Conservation (phyloP, 1,140 invertebrate genomes). For the Elysia chlorotica region DNA sequence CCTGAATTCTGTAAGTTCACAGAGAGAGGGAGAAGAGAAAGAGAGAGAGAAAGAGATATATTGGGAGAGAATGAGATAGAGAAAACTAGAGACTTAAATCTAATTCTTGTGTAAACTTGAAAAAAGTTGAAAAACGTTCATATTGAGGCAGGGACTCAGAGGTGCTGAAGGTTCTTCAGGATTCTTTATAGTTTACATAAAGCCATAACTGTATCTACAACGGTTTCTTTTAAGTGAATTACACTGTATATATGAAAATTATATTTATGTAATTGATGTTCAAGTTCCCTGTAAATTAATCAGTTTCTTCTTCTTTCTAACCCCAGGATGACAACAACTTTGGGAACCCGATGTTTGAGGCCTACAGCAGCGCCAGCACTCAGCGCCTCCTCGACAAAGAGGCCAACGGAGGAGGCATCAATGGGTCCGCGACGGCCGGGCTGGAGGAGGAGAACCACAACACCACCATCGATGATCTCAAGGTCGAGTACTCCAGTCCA, state of each 20-base stretch:
- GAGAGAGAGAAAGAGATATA: too few species aligned
- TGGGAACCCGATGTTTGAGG: constrained; percentile 84
- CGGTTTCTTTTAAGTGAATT: background rate
- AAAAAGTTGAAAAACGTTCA: too few species aligned
- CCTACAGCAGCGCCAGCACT: constrained; percentile 70
- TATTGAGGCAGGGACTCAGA: background rate
- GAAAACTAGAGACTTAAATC: too few species aligned
- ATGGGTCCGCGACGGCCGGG: too few species aligned
- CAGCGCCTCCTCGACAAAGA: constrained; percentile 33
- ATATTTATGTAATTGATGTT: background rate
- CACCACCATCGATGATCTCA: too few species aligned
- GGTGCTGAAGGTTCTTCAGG: background rate
- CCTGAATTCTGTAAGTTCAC: background rate
- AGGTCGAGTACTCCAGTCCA: too few species aligned
- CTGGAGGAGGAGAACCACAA: background rate
- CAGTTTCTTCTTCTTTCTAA: constrained; percentile 36
- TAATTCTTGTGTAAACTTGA: too few species aligned
- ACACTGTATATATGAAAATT: background rate
- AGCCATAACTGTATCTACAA: background rate
- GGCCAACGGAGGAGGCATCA: constrained; percentile 47
- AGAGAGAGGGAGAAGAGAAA: background rate
- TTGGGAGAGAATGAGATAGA: too few species aligned
- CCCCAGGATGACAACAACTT: constrained; percentile 74
- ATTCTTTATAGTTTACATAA: background rate
- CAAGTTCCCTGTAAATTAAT: background rate